phyloP scores from a whole-genome alignment of 2,797 vertebrate genomes.

The Allobates femoralis region DNA sequence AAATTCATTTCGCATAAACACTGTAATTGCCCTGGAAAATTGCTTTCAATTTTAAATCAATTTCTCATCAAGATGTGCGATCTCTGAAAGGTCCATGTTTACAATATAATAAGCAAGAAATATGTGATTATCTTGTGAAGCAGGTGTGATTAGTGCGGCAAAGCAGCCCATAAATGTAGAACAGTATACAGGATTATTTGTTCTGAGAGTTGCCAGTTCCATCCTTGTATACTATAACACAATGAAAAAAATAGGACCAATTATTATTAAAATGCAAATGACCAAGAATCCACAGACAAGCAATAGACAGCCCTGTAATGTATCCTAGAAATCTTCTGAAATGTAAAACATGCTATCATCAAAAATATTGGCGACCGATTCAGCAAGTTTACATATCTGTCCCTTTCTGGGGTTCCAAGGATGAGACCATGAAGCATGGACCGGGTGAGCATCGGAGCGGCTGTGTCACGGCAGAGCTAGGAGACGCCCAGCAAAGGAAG shows the following conservation, averaged over 20 bases:
- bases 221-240: not conserved
- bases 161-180: not conserved
- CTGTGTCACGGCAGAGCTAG: too few relatives aligned
- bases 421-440: too few relatives aligned
- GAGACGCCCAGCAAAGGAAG: too few relatives aligned
- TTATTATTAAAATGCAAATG: not conserved
- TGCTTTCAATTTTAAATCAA: constrained; percentile 58
- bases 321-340: not conserved
- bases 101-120: constrained; percentile 51
- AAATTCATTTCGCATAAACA: constrained; percentile 51
- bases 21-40: constrained; percentile 57
- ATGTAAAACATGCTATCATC: not conserved
- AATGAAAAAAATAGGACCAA: not conserved
- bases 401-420: too few relatives aligned
- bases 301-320: not conserved
- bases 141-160: constrained; percentile 31
- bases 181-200: not conserved
- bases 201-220: not conserved
- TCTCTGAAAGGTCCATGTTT: constrained; percentile 28
- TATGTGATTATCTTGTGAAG: constrained; percentile 48
- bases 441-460: too few relatives aligned
- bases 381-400: too few relatives aligned
- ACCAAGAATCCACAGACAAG: not conserved
- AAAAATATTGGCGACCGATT: not conserved
- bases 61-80: constrained; percentile 47